Percentiles rank a stretch among this genome's conserved stretches.
phyloP scores from a whole-genome alignment of 2,888 invertebrate genomes.

The Chrysolina haemoptera region DNA sequence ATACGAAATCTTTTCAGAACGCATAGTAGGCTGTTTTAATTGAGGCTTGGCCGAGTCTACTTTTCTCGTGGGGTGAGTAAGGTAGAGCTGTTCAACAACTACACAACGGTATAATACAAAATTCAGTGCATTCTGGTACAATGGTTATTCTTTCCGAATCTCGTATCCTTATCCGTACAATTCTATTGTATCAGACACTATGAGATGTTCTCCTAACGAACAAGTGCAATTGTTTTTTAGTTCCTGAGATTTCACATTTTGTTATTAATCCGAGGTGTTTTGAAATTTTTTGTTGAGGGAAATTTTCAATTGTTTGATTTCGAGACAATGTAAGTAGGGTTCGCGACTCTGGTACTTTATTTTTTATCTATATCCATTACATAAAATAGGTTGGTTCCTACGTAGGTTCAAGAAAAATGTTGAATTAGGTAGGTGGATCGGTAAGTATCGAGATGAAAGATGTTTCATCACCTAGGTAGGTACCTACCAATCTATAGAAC shows the following conservation, averaged over 20 bases:
- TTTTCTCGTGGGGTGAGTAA: slow-evolving; percentile 60
- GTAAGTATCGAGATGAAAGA: too few species aligned
- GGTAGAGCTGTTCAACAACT: slow-evolving; percentile 50
- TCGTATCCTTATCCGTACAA: slow-evolving; percentile 42
- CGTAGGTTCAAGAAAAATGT: too few species aligned
- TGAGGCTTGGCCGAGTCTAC: slow-evolving; percentile 68
- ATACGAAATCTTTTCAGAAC: slow-evolving; percentile 64
- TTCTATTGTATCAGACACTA: slow-evolving; percentile 43
- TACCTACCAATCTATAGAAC: too few species aligned
- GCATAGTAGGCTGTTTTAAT: slow-evolving; percentile 68
- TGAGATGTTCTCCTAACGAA: slow-evolving; percentile 42
- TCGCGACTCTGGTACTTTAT: too few species aligned
- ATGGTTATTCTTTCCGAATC: slow-evolving; percentile 51
- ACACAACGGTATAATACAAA: slow-evolving; percentile 53
- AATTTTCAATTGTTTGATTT: slow-evolving; percentile 16
- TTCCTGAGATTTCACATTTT: slow-evolving; percentile 18
- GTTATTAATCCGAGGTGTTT: slow-evolving; percentile 15
- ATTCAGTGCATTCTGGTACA: slow-evolving; percentile 54
- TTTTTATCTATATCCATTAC: too few species aligned
- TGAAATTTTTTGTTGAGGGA: slow-evolving; percentile 9
- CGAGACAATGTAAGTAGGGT: not conserved
- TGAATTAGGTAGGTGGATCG: too few species aligned
- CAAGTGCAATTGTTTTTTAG: slow-evolving; percentile 47
- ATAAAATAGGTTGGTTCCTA: too few species aligned
- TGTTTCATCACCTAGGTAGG: too few species aligned